These are phyloP conservation scores for Pachypanchax playfairii DNA, from an alignment of 2,113 vertebrate genomes.

Conservation along the genomic window DNA sequence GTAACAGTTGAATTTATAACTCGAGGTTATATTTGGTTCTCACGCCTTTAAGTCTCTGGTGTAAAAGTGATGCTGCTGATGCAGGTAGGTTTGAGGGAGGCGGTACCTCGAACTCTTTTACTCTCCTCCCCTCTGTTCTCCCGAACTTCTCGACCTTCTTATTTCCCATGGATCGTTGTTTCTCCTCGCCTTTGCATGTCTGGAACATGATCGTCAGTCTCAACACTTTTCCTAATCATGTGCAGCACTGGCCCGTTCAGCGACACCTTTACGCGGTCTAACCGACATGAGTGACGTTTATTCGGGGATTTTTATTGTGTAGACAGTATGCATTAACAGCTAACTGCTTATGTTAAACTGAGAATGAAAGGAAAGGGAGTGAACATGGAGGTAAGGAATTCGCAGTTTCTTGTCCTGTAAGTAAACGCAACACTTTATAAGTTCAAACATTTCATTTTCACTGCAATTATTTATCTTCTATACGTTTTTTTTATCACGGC, in stretches of 20 bases:
- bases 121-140: conserved; percentile 59
- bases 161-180: conserved; percentile 14
- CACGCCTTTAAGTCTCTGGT: conserved; percentile 35
- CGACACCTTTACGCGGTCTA: conserved; percentile 58
- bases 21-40: background rate
- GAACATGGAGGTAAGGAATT: conserved; percentile 74
- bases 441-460: conserved; percentile 31
- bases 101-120: conserved; percentile 72
- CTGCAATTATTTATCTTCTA: background rate
- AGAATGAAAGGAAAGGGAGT: conserved; percentile 16
- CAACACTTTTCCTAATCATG: too few species aligned
- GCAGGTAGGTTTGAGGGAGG: conserved; percentile 65
- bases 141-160: conserved; percentile 62
- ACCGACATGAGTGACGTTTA: conserved; percentile 15
- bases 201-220: conserved; percentile 5
- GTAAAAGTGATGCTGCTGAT: conserved; percentile 55
- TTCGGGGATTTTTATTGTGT: background rate
- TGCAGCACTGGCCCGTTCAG: too few species aligned
- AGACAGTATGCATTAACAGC: too few species aligned
- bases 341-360: too few species aligned
- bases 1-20: too few species aligned
- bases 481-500: conserved; percentile 13
- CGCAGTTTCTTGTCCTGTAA: conserved; percentile 9
- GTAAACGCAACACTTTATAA: conserved; percentile 25
- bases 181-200: conserved; percentile 1